Conservation (phyloP, 2,113 vertebrate genomes). For the Dasyurus viverrinus region DNA sequence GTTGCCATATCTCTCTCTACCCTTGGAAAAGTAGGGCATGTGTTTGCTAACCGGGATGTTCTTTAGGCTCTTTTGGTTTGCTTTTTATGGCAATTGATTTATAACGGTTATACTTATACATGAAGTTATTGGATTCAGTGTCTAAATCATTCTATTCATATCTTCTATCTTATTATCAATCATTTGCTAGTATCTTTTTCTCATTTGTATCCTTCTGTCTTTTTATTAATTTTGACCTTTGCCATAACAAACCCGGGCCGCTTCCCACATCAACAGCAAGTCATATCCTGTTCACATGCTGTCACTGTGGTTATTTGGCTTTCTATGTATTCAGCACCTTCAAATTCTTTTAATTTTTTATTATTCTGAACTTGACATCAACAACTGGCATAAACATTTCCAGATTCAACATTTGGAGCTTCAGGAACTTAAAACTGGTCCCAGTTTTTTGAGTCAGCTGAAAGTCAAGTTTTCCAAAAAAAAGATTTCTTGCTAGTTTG, state of each 20-base stretch:
- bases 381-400: background rate
- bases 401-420: background rate
- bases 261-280: background rate
- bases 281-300: background rate
- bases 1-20: background rate
- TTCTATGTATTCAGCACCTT: background rate
- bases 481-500: constrained; percentile 28
- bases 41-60: background rate
- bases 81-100: background rate
- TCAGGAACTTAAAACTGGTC: background rate
- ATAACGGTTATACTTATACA: background rate
- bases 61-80: background rate
- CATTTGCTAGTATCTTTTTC: background rate
- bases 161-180: background rate
- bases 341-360: background rate
- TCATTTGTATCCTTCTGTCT: background rate
- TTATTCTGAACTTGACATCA: background rate
- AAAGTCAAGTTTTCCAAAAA: constrained; percentile 1
- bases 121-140: background rate
- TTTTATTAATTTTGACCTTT: background rate
- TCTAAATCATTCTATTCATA: background rate
- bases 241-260: background rate
- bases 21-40: background rate
- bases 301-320: background rate
- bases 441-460: constrained; percentile 19